Evolutionary conservation across 2,797 vertebrate species (phyloP).

Genomic region (Alcedo quadribrachys): DNA sequence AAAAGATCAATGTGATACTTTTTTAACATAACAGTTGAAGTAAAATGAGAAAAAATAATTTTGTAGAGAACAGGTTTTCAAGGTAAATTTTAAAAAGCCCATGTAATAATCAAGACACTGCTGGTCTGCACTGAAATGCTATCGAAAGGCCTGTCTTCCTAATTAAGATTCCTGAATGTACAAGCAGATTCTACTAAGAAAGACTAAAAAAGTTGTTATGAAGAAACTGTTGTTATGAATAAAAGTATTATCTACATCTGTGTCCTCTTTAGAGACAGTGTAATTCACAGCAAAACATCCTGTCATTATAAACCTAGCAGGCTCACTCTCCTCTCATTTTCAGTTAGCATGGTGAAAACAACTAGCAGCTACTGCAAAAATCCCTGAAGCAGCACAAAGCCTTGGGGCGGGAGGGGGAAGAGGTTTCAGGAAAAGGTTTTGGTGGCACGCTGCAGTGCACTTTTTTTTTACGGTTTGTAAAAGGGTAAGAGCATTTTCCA

Average conservation of each 20-base stretch:
- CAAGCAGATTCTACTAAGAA: neutral
- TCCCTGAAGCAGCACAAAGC: neutral
- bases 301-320: neutral
- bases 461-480: neutral
- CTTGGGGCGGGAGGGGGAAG: neutral
- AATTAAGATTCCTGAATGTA: neutral
- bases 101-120: neutral
- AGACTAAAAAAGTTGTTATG: neutral
- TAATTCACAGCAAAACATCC: slow-evolving; percentile 61
- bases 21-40: neutral
- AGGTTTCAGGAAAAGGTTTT: neutral
- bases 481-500: neutral
- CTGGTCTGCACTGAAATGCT: neutral
- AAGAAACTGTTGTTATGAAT: slow-evolving; percentile 13
- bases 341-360: slow-evolving; percentile 2
- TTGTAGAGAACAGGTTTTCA: neutral
- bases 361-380: neutral
- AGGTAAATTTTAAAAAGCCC: neutral
- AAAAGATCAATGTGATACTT: neutral
- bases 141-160: neutral
- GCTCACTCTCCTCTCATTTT: slow-evolving; percentile 13
- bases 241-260: neutral
- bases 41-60: neutral
- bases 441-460: neutral
- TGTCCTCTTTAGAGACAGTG: slow-evolving; percentile 21